Evolutionary conservation across 2,113 vertebrate genomes (phyloP).

Genomic region (Oplegnathus fasciatus): DNA sequence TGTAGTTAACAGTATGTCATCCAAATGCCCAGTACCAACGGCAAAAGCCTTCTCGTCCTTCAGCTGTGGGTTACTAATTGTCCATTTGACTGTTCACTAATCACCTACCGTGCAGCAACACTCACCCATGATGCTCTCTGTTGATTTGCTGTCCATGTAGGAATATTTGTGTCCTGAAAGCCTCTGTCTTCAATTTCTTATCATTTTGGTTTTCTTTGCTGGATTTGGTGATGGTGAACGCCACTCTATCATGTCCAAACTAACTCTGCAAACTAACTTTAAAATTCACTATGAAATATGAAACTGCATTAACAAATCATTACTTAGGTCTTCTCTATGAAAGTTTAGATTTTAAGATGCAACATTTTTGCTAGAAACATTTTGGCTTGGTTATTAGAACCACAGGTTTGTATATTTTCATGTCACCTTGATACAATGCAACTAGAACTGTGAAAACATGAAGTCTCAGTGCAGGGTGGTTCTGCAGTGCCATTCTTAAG

Average conservation of each 20-base stretch:
- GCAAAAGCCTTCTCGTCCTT: slow-evolving; percentile 62
- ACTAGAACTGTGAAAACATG: not conserved
- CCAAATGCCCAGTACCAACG: slow-evolving; percentile 65
- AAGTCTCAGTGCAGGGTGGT: not conserved
- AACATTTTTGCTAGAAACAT: not conserved
- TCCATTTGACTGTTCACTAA: slow-evolving; percentile 48
- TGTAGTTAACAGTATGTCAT: slow-evolving; percentile 23
- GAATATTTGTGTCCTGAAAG: not conserved
- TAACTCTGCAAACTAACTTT: not conserved
- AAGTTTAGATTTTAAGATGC: not conserved
- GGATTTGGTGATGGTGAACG: not conserved
- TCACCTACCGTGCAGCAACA: slow-evolving; percentile 34
- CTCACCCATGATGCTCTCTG: slow-evolving; percentile 31
- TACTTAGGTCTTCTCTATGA: not conserved
- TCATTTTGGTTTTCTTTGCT: not conserved
- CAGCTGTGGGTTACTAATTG: slow-evolving; percentile 50
- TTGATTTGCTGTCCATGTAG: not conserved
- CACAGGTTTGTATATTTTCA: not conserved
- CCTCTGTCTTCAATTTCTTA: not conserved
- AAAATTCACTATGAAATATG: not conserved
- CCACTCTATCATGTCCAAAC: not conserved
- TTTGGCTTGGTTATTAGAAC: not conserved
- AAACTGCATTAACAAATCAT: not conserved
- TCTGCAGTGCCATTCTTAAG: slow-evolving; percentile 15
- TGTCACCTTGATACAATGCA: not conserved